Conservation (phyloP, 2,113 vertebrate genomes). For the Myotis yumanensis region DNA sequence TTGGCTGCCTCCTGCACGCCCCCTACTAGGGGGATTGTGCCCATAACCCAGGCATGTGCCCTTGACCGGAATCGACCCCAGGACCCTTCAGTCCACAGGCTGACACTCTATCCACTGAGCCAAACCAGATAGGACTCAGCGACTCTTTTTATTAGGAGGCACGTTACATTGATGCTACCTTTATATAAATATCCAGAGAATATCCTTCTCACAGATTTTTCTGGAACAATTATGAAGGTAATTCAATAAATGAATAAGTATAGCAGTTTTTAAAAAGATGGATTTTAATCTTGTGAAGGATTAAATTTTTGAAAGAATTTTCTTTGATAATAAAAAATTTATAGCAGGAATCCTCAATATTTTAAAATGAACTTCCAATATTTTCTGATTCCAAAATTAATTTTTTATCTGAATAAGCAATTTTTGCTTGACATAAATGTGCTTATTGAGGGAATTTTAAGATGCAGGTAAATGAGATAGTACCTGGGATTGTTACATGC, state of each 20-base stretch:
- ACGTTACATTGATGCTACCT: background rate
- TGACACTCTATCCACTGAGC: no score
- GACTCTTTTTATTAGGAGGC: background rate
- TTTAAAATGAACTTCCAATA: conserved; percentile 8
- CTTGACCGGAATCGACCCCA: no score
- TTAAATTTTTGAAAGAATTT: background rate
- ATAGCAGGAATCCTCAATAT: background rate
- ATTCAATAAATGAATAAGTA: background rate
- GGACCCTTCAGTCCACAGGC: no score
- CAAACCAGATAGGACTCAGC: no score
- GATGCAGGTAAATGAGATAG: background rate
- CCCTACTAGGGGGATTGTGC: no score
- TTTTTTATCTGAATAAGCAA: background rate
- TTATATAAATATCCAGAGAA: background rate
- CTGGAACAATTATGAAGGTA: background rate
- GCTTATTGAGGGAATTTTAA: background rate
- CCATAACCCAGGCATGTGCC: no score
- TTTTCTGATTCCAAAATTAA: conserved; percentile 17
- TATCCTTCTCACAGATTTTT: background rate
- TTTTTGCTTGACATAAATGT: background rate
- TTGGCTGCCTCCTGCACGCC: no score
- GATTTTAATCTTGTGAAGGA: background rate
- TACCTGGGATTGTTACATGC: background rate
- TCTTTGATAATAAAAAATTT: background rate
- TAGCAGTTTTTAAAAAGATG: background rate